A percentile compares a stretch with the other conserved stretches of the same genome.
Conservation (phyloP, 2,113 vertebrate genomes). For the Neodon shergylaensis region DNA sequence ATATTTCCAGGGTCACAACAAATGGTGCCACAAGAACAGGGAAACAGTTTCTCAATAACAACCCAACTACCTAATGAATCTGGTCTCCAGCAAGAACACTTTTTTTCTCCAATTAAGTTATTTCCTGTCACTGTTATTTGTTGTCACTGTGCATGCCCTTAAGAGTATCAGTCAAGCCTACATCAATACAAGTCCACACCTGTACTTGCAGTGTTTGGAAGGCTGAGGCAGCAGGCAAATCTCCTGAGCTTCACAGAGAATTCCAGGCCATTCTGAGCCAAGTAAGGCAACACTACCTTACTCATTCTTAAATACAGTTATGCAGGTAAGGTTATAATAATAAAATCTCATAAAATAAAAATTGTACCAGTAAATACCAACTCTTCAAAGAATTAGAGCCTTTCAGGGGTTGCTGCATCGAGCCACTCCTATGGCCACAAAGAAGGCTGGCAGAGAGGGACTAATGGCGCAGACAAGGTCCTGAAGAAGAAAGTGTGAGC, state of each 20-base stretch:
- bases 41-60: background rate
- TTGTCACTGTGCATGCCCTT: background rate
- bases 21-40: background rate
- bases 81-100: background rate
- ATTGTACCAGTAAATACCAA: background rate
- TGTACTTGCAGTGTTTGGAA: background rate
- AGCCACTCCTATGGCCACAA: too few relatives aligned
- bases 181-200: background rate
- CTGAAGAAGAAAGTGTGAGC: background rate
- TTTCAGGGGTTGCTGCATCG: background rate
- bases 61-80: background rate
- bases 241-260: background rate
- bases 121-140: background rate
- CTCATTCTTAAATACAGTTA: background rate
- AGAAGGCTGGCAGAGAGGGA: background rate
- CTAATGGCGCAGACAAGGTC: accelerated
- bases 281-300: background rate
- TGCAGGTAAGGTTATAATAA: background rate
- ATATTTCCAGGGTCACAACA: background rate
- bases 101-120: background rate
- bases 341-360: constrained; percentile 7
- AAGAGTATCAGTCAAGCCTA: background rate
- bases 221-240: background rate
- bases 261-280: background rate
- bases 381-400: background rate